Evolutionary conservation across 1,140 invertebrate genomes (phyloP), one percentile per base, ranked within the genome.

Genomic region (Cydia fagiglandana): DNA sequence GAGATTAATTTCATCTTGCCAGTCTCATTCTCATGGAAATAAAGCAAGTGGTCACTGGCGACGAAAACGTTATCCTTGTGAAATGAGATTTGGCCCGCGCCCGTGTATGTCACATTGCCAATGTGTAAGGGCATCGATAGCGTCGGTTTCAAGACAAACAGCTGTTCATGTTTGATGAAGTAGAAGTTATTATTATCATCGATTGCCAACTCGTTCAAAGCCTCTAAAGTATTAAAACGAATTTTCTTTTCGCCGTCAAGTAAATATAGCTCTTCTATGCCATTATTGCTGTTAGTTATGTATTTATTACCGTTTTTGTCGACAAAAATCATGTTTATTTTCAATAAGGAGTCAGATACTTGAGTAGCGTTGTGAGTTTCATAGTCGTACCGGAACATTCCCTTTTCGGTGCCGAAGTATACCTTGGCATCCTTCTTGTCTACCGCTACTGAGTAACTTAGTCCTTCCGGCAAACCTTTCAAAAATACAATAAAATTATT

Each of bases 271-370:
- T 90, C 84, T 78, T 90, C 85, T 15, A 86, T 73, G 1, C 87
- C 89, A 61, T 91, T 82, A 10, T 83, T 80, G 70, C 78, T 86
- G 56, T 88, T 82, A n/a, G 87, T 90, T 7, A 91, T 81, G 74
- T 88, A 91, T 76, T 87, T 89, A 34, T 90, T 91, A 24, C 89
- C 84, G 70, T 90, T 83, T 79, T 86, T 88, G 68, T 91, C 89
- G 34, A 90, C 76, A 75, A 87, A 89, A 28, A 91, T 80, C 83
- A 87, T 88, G 73, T 89, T 83, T 34, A 88, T 76, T 76, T 86
- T 87, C 38, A 87, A 77, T 68, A 78, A 77, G 15, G 78, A 81
- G 15, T 79, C 79, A 0, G 85, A 83, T 4, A 88, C 76, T n/a
- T 86, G 77, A 53, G 56, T 85, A 1, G 87, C 87, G 47, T 80